Evolutionary conservation across 2,888 invertebrate genomes (phyloP), one percentile per base, ranked within the genome.

Genomic region (Glyphotaelius pellucidus): DNA sequence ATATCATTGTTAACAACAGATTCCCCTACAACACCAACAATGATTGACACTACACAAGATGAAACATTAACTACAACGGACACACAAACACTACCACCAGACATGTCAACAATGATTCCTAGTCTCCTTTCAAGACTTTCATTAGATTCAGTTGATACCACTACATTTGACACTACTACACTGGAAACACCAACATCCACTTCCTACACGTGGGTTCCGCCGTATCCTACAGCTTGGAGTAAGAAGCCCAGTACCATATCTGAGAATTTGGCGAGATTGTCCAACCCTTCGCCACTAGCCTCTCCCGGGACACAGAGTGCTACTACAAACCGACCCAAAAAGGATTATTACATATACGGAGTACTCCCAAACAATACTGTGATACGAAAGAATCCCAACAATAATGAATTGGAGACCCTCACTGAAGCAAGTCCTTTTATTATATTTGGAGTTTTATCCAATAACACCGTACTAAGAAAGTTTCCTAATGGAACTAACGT

Each of bases 401-500:
- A 97, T 94, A 97, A 97, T 95, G 95, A 96, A 94, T 96, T 97
- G 95, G 97, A 97, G 94, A 95, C 97, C 94, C 96, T 97, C 95
- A 97, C 97, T 95, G 97, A 97, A 94, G 96, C 97, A 94, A 97
- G 97, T 94, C 97, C 98, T 94, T 98, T 97, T 95, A 97, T 98
- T 94, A 97, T 98, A 95, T 97, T 97, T 94, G 98, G 98, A 95
- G 96, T 98, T 94, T 97, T 97, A 95, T 98, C 98, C 94, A 97
- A 98, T 96, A 98, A 98, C 95, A 97, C 97, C 95, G 96, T 98
- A 95, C 97, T 98, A 95, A 97, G 97, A 95, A 98, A 97, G 96
- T 98, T 97, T 95, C 98, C 98, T 94, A 98, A 98, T 94, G 98
- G 98, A 95, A 98, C 98, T 95, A 96, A 97, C 95, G 97, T 98